phyloP scores from a whole-genome alignment of 2,797 vertebrate genomes.

The Crax fasciolata region DNA sequence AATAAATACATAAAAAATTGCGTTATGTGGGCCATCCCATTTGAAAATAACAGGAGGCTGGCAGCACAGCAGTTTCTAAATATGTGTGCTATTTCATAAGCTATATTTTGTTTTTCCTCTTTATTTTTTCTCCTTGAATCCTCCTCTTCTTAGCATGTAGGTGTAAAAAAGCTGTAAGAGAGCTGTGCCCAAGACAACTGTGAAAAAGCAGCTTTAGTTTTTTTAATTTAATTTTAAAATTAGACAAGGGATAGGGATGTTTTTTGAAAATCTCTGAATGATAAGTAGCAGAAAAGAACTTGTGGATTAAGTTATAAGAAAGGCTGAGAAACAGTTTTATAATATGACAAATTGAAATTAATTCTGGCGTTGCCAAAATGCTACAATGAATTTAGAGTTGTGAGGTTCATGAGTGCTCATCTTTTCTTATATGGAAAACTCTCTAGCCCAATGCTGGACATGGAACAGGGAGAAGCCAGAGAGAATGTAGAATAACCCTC shows the following conservation, averaged over 20 bases:
- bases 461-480: neutral
- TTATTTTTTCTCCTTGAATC: slow-evolving; percentile 4
- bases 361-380: neutral
- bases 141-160: slow-evolving; percentile 20
- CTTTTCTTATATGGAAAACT: neutral
- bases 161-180: neutral
- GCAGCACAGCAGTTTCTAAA: neutral
- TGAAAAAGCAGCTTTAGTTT: slow-evolving; percentile 4
- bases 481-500: neutral
- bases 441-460: neutral
- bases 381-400: neutral
- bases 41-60: neutral
- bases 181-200: neutral
- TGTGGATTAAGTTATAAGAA: neutral
- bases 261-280: neutral
- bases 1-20: neutral
- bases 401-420: neutral
- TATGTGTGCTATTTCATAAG: neutral
- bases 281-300: neutral
- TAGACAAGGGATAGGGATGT: neutral
- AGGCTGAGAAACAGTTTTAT: neutral
- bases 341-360: neutral
- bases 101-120: neutral
- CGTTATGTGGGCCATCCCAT: neutral
- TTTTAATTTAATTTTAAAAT: slow-evolving; percentile 52